phyloP scores from a whole-genome alignment of 2,888 invertebrate genomes.

The Amphiduros pacificus region DNA sequence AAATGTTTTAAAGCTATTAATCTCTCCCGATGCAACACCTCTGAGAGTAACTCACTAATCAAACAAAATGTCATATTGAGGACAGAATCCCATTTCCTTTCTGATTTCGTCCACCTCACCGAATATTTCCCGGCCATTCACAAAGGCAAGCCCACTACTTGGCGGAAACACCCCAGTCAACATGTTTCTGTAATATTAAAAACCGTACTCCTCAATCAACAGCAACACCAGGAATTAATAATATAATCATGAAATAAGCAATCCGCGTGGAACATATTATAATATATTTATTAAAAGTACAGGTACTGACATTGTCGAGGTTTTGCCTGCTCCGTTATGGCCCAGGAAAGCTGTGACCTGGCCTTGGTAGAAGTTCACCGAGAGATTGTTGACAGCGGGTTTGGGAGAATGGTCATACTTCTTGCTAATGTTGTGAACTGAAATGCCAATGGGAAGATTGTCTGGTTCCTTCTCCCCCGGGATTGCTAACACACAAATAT shows the following conservation, averaged over 20 bases:
- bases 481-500: no score
- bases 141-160: conserved; percentile 31
- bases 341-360: conserved; percentile 55
- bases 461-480: conserved; percentile 24
- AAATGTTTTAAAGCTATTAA: no score
- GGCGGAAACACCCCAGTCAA: conserved; percentile 49
- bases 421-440: conserved; percentile 43
- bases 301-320: conserved; percentile 51
- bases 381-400: conserved; percentile 45
- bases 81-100: conserved; percentile 58
- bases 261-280: no score
- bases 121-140: conserved; percentile 38
- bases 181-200: conserved; percentile 42
- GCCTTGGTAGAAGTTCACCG: conserved; percentile 47
- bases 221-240: no score
- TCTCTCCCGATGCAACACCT: no score
- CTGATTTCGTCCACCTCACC: conserved; percentile 36
- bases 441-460: conserved; percentile 41
- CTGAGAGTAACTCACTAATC: conserved; percentile 58
- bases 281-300: neutral
- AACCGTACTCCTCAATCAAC: neutral
- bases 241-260: no score
- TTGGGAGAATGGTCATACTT: conserved; percentile 11
- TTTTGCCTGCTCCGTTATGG: conserved; percentile 58
- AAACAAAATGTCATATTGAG: conserved; percentile 60